Evolutionary conservation across 2,888 invertebrate species (phyloP), one percentile per base, ranked within the genome.

Genomic region (Callosobruchus maculatus): DNA sequence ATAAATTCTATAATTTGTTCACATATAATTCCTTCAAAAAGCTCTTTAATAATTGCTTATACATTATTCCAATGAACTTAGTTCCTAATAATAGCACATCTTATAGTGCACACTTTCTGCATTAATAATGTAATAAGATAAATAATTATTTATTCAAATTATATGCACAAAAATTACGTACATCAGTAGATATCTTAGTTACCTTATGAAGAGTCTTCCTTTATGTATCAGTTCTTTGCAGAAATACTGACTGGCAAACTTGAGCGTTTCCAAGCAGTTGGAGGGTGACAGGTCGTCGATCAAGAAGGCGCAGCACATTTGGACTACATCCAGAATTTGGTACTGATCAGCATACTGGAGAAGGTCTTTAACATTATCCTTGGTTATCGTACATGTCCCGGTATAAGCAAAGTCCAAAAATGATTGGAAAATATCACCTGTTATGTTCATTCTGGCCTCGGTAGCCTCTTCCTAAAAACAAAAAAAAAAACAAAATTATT

Each of bases 331-430:
- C 20, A 92, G 88, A 7, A 95, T 91, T 82, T 93, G 92, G 82
- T 94, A 92, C 80, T 92, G 91, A 84, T 95, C 94, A 1, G 94
- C 93, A 76, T 90, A 90, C 0, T 92, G 91, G 71, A 94, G 85
- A 67, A 95, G 88, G 77, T 89, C 88, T 84, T 94, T 92, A 4
- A 94, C 93, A 83, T 93, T 94, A 30, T 90, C 90, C 67, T 89
- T 88, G 3, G 89, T 91, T 67, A 95, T 90, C 73, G 86, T 84
- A 82, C 93, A 93, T 21, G 88, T 87, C 68, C 93, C 93, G 2
- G 93, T 93, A 83, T 95, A 95, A 0, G 93, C 93, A 83, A 92
- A 95, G 82, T 94, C 93, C 73, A 95, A 89, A 75, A 95, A 90
- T 68, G 90, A 87, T 73, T 88, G 88, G 88, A 95, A 91, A 81